Evolutionary conservation across 2,797 vertebrate species (phyloP).

Genomic region (Phyllotis vaccarum): DNA sequence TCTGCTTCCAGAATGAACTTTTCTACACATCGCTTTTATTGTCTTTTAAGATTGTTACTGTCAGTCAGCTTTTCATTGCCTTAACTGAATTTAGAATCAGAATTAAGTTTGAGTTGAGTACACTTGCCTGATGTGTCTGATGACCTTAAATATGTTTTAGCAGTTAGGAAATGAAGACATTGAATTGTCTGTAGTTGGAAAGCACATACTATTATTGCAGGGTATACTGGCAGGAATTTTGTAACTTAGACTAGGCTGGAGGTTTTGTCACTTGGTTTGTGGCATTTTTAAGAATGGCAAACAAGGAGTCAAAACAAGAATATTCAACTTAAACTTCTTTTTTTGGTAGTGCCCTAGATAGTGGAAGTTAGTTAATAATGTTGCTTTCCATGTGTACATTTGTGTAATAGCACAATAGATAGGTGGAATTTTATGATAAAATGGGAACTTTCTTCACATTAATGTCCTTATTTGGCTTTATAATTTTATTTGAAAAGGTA

Average conservation of each 20-base stretch:
- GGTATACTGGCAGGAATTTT: background rate
- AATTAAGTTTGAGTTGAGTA: background rate
- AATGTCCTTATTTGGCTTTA: slow-evolving; percentile 14
- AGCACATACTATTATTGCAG: slow-evolving; percentile 22
- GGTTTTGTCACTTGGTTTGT: slow-evolving; percentile 24
- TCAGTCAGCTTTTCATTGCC: background rate
- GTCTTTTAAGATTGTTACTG: background rate
- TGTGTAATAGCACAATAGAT: background rate
- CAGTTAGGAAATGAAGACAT: background rate
- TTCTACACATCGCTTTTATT: background rate
- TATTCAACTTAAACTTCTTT: background rate
- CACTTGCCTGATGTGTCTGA: background rate
- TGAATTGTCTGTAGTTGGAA: slow-evolving; percentile 28
- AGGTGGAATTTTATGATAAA: slow-evolving; percentile 13
- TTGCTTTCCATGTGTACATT: background rate
- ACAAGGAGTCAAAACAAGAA: background rate
- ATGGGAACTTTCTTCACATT: slow-evolving; percentile 7
- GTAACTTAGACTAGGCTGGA: background rate
- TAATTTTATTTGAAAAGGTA: slow-evolving; percentile 31
- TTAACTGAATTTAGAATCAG: slow-evolving; percentile 41
- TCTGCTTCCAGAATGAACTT: background rate
- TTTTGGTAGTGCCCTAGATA: background rate
- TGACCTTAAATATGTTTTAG: background rate
- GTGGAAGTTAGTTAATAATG: slow-evolving; percentile 6
- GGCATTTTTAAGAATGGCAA: background rate